Evolutionary conservation across 2,888 invertebrate species (phyloP).

Genomic region (Antheraea yamamai): DNA sequence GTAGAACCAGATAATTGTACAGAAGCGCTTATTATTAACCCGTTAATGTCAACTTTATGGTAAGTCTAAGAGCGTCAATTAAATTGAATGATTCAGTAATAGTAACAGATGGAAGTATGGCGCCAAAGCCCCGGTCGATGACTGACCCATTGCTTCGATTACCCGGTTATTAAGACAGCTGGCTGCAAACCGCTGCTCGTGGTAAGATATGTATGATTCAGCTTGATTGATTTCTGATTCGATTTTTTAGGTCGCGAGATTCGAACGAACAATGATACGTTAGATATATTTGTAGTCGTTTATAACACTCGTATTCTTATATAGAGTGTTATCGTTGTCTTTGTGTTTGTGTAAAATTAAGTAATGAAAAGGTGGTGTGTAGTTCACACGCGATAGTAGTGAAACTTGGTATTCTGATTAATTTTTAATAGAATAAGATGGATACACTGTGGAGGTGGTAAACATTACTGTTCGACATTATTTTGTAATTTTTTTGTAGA

Average conservation of each 20-base stretch:
- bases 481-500: too few species aligned
- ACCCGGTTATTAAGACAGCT: slow-evolving; percentile 43
- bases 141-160: slow-evolving; percentile 60
- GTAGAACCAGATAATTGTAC: neutral
- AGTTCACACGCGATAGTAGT: too few species aligned
- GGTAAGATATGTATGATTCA: neutral
- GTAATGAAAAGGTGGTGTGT: too few species aligned
- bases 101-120: slow-evolving; percentile 16
- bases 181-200: slow-evolving; percentile 23
- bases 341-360: neutral
- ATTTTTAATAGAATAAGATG: too few species aligned
- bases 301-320: neutral
- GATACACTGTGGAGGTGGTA: too few species aligned
- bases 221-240: slow-evolving; percentile 13
- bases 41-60: slow-evolving; percentile 10
- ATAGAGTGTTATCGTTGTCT: neutral
- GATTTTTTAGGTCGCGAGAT: slow-evolving; percentile 8
- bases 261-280: neutral
- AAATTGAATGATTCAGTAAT: slow-evolving; percentile 5
- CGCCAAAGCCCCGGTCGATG: slow-evolving; percentile 47
- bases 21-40: neutral
- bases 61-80: neutral
- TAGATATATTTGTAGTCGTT: neutral
- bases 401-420: too few species aligned
- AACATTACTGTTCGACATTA: too few species aligned